These are phyloP conservation scores for Aeoliscus strigatus DNA, from an alignment of 2,797 vertebrate species.

Conservation along the genomic window DNA sequence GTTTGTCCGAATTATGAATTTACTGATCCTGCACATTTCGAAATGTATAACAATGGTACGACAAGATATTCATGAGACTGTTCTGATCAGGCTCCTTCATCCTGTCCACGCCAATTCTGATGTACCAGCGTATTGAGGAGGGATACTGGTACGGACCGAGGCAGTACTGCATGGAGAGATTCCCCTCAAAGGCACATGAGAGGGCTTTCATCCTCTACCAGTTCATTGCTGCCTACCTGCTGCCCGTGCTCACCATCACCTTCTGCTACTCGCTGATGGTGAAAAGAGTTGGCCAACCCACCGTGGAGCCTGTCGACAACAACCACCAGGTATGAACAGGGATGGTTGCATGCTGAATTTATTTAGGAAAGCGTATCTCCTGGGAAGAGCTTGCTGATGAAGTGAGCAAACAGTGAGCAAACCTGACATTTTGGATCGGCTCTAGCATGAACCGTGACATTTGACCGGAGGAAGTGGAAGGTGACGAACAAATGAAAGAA, in stretches of 20 bases:
- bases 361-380: neutral
- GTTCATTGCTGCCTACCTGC: slow-evolving; percentile 79
- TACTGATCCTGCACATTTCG: too few species aligned
- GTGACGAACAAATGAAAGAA: too few species aligned
- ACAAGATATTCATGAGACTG: too few species aligned
- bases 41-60: too few species aligned
- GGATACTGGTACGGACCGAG: slow-evolving; percentile 82
- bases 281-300: slow-evolving; percentile 78
- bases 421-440: too few species aligned
- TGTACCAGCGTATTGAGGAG: slow-evolving; percentile 81
- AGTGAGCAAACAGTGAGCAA: too few species aligned
- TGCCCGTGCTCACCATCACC: slow-evolving; percentile 80
- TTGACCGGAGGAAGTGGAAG: too few species aligned
- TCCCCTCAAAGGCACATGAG: slow-evolving; percentile 79
- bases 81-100: slow-evolving; percentile 75
- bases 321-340: slow-evolving; percentile 73
- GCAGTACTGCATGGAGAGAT: slow-evolving; percentile 80
- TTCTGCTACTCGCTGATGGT: slow-evolving; percentile 83
- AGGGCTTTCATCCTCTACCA: slow-evolving; percentile 82
- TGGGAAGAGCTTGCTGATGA: too few species aligned
- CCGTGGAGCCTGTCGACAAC: slow-evolving; percentile 79
- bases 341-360: neutral
- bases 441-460: too few species aligned
- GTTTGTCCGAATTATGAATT: too few species aligned
- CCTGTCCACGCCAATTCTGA: slow-evolving; percentile 76